These are phyloP conservation scores for Formicarius rufipectus DNA, from an alignment of 2,113 vertebrate genomes.

Conservation along the genomic window DNA sequence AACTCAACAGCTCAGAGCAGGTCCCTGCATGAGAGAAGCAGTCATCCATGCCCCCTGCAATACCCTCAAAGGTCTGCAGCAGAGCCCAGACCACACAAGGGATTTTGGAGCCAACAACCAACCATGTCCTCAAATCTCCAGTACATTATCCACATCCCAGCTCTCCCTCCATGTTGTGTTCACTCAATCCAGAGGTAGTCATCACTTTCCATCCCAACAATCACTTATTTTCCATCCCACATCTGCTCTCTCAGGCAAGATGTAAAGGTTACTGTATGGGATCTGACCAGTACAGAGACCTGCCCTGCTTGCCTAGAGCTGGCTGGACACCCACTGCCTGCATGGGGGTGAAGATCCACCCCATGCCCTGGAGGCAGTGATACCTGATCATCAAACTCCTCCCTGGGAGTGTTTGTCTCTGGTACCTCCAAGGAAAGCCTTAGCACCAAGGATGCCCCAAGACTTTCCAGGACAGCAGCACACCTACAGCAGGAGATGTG, in stretches of 20 bases:
- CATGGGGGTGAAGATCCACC: background rate
- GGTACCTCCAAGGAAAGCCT: background rate
- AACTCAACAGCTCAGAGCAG: background rate
- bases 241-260: background rate
- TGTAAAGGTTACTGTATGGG: background rate
- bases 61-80: background rate
- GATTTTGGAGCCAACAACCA: background rate
- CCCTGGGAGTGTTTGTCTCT: background rate
- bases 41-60: accelerated
- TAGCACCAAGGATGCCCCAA: background rate
- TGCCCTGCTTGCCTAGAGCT: background rate
- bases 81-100: background rate
- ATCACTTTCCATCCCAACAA: background rate
- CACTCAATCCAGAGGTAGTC: background rate
- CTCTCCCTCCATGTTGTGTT: accelerated
- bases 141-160: background rate
- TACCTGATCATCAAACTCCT: background rate
- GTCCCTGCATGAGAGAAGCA: background rate
- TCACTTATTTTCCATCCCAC: too few species aligned
- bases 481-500: accelerated
- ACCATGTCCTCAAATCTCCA: background rate
- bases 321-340: background rate
- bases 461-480: accelerated
- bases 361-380: accelerated
- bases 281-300: background rate